A percentile compares a stretch with the other conserved stretches of the same genome.
Evolutionary conservation across 2,888 invertebrate genomes (phyloP).

Genomic region (Epiperipatus broadwayi): DNA sequence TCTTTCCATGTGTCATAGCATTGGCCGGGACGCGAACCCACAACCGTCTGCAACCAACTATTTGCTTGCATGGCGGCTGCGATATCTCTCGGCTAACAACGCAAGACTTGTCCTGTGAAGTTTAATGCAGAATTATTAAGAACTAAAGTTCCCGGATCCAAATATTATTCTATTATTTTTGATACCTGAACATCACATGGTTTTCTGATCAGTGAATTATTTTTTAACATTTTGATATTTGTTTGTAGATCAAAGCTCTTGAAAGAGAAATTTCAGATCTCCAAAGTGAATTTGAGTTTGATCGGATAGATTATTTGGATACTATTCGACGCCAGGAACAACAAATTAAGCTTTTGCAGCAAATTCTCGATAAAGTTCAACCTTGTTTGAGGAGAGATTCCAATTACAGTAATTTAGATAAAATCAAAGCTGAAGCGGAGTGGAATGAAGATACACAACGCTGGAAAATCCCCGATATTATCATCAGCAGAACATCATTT

Average conservation of each 20-base stretch:
- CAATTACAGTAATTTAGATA: conserved; percentile 52
- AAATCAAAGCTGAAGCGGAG: conserved; percentile 42
- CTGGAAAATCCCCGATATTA: conserved; percentile 49
- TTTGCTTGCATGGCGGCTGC: too few relatives aligned
- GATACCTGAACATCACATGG: too few relatives aligned
- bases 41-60: too few relatives aligned
- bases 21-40: too few relatives aligned
- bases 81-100: too few relatives aligned
- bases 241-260: conserved; percentile 38
- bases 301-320: conserved; percentile 60
- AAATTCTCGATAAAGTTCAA: conserved; percentile 43
- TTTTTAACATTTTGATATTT: not conserved
- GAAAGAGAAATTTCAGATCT: conserved; percentile 54
- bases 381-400: conserved; percentile 49
- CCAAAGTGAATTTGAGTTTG: conserved; percentile 58
- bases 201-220: not conserved
- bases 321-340: conserved; percentile 53
- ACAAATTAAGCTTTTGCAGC: conserved; percentile 43
- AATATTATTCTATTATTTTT: too few relatives aligned
- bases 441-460: conserved; percentile 54
- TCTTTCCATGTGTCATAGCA: too few relatives aligned
- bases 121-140: too few relatives aligned
- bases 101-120: too few relatives aligned
- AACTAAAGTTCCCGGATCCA: too few relatives aligned
- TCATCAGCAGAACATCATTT: conserved; percentile 42